Evolutionary conservation across 2,888 invertebrate genomes (phyloP), one percentile per base, ranked within the genome.

Genomic region (Drosophila merina): DNA sequence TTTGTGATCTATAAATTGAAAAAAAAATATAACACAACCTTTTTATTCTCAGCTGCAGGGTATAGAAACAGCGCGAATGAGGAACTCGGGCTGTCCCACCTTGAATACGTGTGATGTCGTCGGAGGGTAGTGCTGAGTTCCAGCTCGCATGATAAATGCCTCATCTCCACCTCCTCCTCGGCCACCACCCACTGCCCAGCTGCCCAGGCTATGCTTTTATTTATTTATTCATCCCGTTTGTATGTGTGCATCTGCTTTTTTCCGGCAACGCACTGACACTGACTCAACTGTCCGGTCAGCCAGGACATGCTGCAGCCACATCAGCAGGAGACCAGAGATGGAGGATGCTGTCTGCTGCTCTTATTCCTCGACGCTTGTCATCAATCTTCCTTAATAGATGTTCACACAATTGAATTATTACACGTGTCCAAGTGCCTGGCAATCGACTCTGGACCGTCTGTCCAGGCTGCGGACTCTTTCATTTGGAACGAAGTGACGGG

Each of bases 331-430:
- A 14, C 49, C 28, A 28, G 36, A 49, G 25, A 28, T 20, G 44
- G 44, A 44, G 44, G 44, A 44, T 44, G 25, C 44, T 10, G 44
- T 25, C 25, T 25, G 45, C 58, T 64, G 30, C 42, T 49, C 67
- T 48, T 40, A 52, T 45, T 71, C 62, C 63, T 57, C 69, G 42
- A 50, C 63, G 77, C 71, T 76, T 82, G 88, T 86, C 89, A 89
- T 89, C 89, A 89, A 89, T 89, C 89, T 89, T 89, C 80, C 83
- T 88, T 88, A 89, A 89, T 89, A 88, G 88, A 88, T 82, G 80
- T 88, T 88, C 84, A 85, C 81, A 88, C 89, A 89, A 88, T 88
- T 89, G 89, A 89, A 89, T 89, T 89, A 89, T 84, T 88, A 83
- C 88, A 85, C 80, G 84, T 89, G 86, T 87, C 87, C 86, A 80